Conservation (phyloP, 2,888 invertebrate species). For the Luperina testacea region DNA sequence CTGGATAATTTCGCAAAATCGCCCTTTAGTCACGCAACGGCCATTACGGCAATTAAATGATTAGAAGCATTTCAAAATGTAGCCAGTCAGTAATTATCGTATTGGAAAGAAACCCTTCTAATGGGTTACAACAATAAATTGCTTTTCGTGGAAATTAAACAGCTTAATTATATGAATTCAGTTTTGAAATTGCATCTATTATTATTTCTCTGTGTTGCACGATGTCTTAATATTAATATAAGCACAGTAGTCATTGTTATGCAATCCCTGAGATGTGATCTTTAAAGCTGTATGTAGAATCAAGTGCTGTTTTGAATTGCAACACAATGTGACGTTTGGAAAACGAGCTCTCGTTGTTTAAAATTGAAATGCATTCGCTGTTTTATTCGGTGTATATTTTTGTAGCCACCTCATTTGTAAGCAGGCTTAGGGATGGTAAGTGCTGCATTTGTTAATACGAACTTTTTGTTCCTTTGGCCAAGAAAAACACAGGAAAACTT, state of each 20-base stretch:
- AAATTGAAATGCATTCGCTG: conserved; percentile 44
- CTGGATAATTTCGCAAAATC: conserved; percentile 53
- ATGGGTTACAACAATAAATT: conserved; percentile 41
- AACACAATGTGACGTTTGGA: conserved; percentile 40
- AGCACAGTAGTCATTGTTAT: conserved; percentile 30
- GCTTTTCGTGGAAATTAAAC: conserved; percentile 34
- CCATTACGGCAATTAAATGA: conserved; percentile 75
- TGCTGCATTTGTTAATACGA: background rate
- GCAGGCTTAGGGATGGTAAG: background rate
- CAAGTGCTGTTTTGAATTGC: conserved; percentile 51
- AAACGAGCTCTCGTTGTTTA: conserved; percentile 40
- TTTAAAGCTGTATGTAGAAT: conserved; percentile 35
- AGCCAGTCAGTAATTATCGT: conserved; percentile 53
- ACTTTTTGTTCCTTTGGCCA: background rate
- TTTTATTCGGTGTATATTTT: conserved; percentile 39
- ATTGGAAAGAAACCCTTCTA: conserved; percentile 51
- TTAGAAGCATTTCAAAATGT: conserved; percentile 67
- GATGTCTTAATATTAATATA: conserved; percentile 26
- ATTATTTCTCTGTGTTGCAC: conserved; percentile 9
- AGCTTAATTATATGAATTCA: conserved; percentile 46
- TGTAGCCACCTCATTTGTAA: conserved; percentile 25
- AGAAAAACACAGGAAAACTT: background rate
- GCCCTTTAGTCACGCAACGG: conserved; percentile 74
- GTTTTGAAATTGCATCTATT: conserved; percentile 31
- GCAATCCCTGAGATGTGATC: conserved; percentile 48